Percentiles rank a stretch among this genome's conserved stretches.
phyloP scores from a whole-genome alignment of 2,113 vertebrate species.

The Brachyhypopomus gauderio region DNA sequence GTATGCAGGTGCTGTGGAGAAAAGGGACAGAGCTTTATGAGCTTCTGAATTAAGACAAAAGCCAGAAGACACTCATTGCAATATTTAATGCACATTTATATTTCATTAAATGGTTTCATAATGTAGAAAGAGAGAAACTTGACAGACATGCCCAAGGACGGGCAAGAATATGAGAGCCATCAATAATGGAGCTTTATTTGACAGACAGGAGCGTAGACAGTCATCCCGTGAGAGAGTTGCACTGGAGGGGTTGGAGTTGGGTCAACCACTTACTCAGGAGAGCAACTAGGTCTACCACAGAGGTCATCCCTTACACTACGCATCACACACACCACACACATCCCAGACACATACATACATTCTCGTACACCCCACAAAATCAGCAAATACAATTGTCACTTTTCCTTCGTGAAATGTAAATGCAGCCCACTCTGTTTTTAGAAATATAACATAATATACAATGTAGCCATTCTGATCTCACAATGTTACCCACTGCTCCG shows the following conservation, averaged over 20 bases:
- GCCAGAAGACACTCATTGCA: slow-evolving; percentile 58
- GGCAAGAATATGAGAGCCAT: slow-evolving; percentile 60
- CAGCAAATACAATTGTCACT: no score
- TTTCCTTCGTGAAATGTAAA: no score
- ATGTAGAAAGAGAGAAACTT: slow-evolving; percentile 44
- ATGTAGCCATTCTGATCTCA: no score
- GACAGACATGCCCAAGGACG: slow-evolving; percentile 49
- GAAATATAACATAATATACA: slow-evolving; percentile 3
- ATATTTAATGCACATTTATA: slow-evolving; percentile 60
- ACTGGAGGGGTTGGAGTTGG: slow-evolving; percentile 4
- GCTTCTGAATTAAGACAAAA: slow-evolving; percentile 51
- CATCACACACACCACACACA: not conserved
- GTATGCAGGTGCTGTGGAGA: not conserved
- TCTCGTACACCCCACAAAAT: no score
- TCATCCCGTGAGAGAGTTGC: not conserved
- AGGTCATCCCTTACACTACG: not conserved
- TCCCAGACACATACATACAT: not conserved
- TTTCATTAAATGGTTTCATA: slow-evolving; percentile 69
- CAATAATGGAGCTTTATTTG: slow-evolving; percentile 55
- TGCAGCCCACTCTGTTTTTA: not conserved
- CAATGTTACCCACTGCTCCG: not conserved
- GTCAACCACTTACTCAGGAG: slow-evolving; percentile 37
- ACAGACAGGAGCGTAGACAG: slow-evolving; percentile 26
- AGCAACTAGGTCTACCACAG: slow-evolving; percentile 9
- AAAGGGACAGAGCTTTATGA: slow-evolving; percentile 27